Conservation (phyloP, 2,797 vertebrate genomes). For the Heterohyrax brucei region DNA sequence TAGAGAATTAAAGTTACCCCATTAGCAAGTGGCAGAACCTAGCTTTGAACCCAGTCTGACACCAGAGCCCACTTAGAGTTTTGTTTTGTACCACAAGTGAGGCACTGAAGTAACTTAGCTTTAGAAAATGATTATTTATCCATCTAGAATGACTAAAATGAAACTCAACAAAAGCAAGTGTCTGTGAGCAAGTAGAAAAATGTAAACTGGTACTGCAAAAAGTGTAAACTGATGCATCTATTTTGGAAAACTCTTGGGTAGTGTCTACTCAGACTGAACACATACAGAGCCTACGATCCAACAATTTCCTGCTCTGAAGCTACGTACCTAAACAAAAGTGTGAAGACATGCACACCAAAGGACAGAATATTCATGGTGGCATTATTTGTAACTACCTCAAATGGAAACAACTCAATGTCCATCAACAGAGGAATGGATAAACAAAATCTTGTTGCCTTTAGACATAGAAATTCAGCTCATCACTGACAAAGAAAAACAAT, state of each 20-base stretch:
- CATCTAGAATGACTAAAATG: conserved; percentile 30
- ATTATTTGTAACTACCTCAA: background rate
- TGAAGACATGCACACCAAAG: background rate
- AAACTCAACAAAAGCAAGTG: conserved; percentile 16
- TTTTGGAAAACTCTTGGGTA: conserved; percentile 1
- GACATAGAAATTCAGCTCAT: background rate
- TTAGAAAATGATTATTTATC: background rate
- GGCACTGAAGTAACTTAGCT: background rate
- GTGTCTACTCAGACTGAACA: background rate
- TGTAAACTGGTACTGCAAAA: background rate
- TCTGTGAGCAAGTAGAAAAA: background rate
- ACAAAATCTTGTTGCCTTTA: background rate
- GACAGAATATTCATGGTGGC: background rate
- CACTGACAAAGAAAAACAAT: background rate
- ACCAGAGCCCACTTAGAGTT: background rate
- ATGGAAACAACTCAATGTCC: background rate
- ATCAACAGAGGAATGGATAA: conserved; percentile 24
- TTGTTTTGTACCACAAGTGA: background rate
- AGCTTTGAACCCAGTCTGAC: background rate
- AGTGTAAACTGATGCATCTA: background rate
- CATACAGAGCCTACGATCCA: background rate
- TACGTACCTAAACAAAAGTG: background rate
- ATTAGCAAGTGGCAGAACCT: background rate
- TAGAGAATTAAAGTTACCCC: conserved; percentile 10
- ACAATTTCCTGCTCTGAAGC: background rate